Conservation (phyloP, 2,113 vertebrate species). For the Petromus typicus region DNA sequence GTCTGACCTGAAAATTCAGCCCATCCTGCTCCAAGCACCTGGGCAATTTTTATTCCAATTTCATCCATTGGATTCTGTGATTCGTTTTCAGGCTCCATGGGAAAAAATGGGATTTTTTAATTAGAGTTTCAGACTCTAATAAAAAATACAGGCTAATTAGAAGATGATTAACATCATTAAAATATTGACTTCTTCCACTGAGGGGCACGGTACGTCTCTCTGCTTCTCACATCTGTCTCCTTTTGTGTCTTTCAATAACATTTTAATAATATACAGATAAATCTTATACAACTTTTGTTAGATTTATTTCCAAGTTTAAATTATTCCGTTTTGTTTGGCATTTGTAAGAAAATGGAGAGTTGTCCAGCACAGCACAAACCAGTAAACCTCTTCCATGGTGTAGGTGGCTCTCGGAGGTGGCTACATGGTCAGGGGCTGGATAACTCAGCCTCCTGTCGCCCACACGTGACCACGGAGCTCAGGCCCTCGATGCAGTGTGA, state of each 20-base stretch:
- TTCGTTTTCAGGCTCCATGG: not conserved
- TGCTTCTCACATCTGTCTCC: not conserved
- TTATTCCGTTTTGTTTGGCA: not conserved
- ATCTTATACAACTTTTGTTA: not conserved
- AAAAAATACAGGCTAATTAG: not conserved
- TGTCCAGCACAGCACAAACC: too few species aligned
- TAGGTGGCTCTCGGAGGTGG: not conserved
- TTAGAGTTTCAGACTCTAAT: conserved; percentile 16
- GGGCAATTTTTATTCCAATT: not conserved
- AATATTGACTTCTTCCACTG: not conserved
- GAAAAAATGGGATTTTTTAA: not conserved
- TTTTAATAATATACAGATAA: not conserved
- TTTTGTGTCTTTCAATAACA: not conserved
- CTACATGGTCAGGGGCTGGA: not conserved
- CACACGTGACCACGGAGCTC: not conserved
- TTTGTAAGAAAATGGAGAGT: not conserved
- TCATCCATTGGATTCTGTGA: not conserved
- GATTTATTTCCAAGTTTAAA: not conserved
- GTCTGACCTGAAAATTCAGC: not conserved
- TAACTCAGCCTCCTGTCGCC: not conserved
- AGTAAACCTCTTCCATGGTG: not conserved
- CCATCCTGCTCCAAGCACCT: not conserved
- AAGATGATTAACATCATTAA: not conserved
- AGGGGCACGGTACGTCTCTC: not conserved
- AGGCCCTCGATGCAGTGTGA: accelerated